A percentile compares a stretch with the other conserved stretches of the same genome.
Conservation (phyloP, 2,113 vertebrate genomes). For the Menura novaehollandiae region DNA sequence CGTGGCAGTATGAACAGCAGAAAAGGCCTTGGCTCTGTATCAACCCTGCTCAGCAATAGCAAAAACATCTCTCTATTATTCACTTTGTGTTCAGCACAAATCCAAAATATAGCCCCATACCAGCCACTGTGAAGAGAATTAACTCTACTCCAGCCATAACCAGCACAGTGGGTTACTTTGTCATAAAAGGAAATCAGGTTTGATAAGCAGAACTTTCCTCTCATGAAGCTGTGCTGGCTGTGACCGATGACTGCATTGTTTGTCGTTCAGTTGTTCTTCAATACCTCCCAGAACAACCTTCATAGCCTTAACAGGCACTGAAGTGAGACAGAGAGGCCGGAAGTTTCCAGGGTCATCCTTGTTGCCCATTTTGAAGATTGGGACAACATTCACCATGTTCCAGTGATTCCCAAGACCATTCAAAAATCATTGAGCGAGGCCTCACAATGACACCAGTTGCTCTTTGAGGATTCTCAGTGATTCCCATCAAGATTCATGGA, state of each 20-base stretch:
- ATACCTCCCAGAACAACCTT: not conserved
- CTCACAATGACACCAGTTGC: not conserved
- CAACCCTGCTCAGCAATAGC: not conserved
- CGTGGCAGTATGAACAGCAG: accelerated
- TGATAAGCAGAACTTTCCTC: not conserved
- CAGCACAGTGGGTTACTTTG: not conserved
- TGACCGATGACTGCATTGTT: not conserved
- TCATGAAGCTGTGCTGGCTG: not conserved
- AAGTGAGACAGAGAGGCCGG: not conserved
- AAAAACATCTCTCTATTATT: not conserved
- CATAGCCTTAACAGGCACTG: not conserved
- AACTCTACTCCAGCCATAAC: not conserved
- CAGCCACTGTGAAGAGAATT: not conserved
- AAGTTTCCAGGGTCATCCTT: not conserved
- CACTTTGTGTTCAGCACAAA: not conserved
- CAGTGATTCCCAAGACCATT: not conserved
- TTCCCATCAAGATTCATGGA: not conserved
- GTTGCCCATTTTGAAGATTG: not conserved
- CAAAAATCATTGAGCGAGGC: not conserved
- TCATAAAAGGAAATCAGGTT: not conserved
- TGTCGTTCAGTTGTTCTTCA: not conserved
- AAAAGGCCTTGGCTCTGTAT: not conserved
- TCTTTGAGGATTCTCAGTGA: not conserved
- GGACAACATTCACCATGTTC: not conserved
- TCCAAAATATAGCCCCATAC: not conserved